Base-by-base conservation (phyloP, 1,140 invertebrate genomes). In the Eumeta japonica region DNA sequence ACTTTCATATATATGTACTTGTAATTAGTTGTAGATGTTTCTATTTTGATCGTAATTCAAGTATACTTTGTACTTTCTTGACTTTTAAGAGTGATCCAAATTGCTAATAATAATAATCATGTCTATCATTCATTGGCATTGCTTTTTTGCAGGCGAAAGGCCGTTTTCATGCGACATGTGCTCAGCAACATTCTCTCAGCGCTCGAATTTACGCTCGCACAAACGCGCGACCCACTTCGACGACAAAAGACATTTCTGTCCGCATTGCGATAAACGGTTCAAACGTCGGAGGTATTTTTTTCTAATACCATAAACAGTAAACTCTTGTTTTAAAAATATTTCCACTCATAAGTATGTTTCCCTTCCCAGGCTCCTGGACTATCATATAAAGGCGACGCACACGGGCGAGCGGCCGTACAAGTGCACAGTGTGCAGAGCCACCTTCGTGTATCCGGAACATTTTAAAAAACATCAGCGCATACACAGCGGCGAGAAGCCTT, bases 121-220 rank as follows among this genome's bases (percentile, higher is more conserved):
- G 5, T 24, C 20, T 7, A 7, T 24, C 5, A 24, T 24, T 24
- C 20, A 24, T 24, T 24, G 5, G n/a, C n/a, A 9, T 17, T 32
- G 37, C 16, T 24, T 16, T 36, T 34, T 38, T 14, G 38, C 58
- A 62, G 89, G 89, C n/a, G 89, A 92, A 56, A 85, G 88, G 20
- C 90, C 91, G 0, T 92, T 87, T 55, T 79, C 85, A 36, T 94
- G 90, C 57, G 84, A 89, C 39, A 78, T 84, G 32, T 91, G 94
- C 65, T 85, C 85, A 5, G 85, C 81, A 7, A 86, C 82, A 1
- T 91, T 80, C 59, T 83, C 85, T 16, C 88, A 91, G 70, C 78
- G 87, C 34, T 84, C 83, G 10, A 90, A 91, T 79, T 62, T 89
- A 55, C 84, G 88, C 61, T 87, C 86, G 0, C 89, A 92, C 56